Evolutionary conservation across 2,888 invertebrate genomes (phyloP).

Genomic region (Phytoseiulus persimilis): DNA sequence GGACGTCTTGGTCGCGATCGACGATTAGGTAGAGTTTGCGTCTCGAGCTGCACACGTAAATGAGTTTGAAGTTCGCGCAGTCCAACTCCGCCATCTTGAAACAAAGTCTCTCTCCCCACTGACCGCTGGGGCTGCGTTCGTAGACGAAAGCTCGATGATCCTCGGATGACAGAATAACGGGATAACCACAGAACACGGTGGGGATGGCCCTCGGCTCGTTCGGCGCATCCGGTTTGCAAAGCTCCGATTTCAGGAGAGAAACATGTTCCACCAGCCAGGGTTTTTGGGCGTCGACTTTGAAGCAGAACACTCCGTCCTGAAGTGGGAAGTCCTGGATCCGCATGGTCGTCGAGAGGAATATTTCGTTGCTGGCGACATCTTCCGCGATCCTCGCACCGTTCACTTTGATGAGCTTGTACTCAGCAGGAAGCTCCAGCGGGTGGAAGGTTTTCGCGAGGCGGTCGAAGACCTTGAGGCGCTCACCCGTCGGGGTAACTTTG

Average conservation of each 20-base stretch:
- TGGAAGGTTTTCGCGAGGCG: not conserved
- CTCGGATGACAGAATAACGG: slow-evolving; percentile 15
- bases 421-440: not conserved
- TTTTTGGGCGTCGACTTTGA: not conserved
- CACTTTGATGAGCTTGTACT: slow-evolving; percentile 21
- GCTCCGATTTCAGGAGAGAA: no score
- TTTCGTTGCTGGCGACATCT: slow-evolving; percentile 5
- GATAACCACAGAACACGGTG: not conserved
- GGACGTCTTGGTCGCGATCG: slow-evolving; percentile 25
- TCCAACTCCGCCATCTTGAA: not conserved
- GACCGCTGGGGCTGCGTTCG: not conserved
- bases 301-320: slow-evolving; percentile 13
- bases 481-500: not conserved
- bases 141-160: slow-evolving; percentile 1
- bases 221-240: not conserved
- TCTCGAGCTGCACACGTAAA: slow-evolving; percentile 24
- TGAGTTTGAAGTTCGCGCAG: not conserved
- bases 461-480: slow-evolving; percentile 26
- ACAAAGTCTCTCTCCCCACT: slow-evolving; percentile 6
- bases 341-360: not conserved
- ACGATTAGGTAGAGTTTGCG: slow-evolving; percentile 30
- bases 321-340: not conserved
- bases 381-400: slow-evolving; percentile 5
- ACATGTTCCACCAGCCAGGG: not conserved
- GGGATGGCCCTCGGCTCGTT: slow-evolving; percentile 11